Conservation (phyloP, 2,797 vertebrate species). For the Cichlasoma orientale region DNA sequence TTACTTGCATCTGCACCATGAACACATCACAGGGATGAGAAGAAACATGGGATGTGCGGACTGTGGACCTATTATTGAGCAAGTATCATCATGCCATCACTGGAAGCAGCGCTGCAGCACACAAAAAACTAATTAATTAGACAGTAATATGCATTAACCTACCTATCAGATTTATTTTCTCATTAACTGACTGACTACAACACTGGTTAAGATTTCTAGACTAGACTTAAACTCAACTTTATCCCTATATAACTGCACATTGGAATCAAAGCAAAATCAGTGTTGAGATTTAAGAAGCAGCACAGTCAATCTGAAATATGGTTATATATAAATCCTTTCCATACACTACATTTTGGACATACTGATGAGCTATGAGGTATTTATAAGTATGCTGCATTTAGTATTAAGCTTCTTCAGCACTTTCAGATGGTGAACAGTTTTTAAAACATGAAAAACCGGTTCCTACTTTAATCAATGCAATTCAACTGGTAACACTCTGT, state of each 20-base stretch:
- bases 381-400: background rate
- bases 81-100: background rate
- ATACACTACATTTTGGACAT: background rate
- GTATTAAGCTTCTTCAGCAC: background rate
- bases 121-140: background rate
- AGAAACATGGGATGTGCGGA: too few species aligned
- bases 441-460: background rate
- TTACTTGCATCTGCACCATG: too few species aligned
- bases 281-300: background rate
- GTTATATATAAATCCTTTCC: background rate
- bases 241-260: too few species aligned
- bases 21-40: too few species aligned
- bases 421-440: background rate
- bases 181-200: background rate
- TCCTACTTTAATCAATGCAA: too few species aligned
- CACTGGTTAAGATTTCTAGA: background rate
- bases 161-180: background rate
- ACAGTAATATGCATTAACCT: background rate
- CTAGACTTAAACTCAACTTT: too few species aligned
- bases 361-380: background rate
- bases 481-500: too few species aligned
- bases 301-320: background rate
- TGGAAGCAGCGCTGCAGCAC: background rate
- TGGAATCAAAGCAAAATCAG: background rate
- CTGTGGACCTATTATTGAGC: too few species aligned